Evolutionary conservation across 2,113 vertebrate genomes (phyloP), one percentile per base, ranked within the genome.

Genomic region (Coturnix japonica): DNA sequence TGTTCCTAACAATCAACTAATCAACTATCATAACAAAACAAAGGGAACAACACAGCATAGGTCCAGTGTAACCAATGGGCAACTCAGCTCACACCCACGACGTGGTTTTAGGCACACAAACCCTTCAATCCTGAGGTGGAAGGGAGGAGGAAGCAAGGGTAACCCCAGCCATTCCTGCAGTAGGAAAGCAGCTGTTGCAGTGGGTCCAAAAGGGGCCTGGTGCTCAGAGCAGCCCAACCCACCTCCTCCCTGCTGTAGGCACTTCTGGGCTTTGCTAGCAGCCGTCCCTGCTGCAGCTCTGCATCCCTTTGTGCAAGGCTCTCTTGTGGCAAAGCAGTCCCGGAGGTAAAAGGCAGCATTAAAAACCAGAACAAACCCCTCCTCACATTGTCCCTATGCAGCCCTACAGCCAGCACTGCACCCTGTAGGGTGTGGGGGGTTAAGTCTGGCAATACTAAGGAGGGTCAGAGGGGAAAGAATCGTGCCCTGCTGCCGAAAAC

Each of bases 401-500:
- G 84, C 59, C 61, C 79, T 1, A 0, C 49, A 73, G 54, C 22
- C 6, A 8, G 57, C 54, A 83, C 64, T 7, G 1, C 87, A 74
- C 37, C 60, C 87, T 57, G 33, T 2, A 7, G 3, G 59, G 65
- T 54, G 70, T 78, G 61, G 56, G 67, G 81, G 39, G 39, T 8
- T 22, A 7, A 37, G 56, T 56, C 61, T 91, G 89, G 67, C 87
- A 93, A 77, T 53, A 91, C 87, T 80, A 28, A 63, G 60, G 49
- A 54, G 91, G 84, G 91, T 86, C 70, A 63, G 61, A 69, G 78
- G 87, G 91, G 64, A 94, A 89, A 71, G 69, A 91, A 78, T 12
- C 85, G 94, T 82, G 91, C 90, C 78, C 81, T 69, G 2, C 16
- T 84, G 91, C 91, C 81, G 82, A 89, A 94, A 87, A 9, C 70